A percentile compares a stretch with the other conserved stretches of the same genome.
These are phyloP conservation scores for Caenorhabditis virilis DNA, from an alignment of 2,888 invertebrate species.

Conservation along the genomic window DNA sequence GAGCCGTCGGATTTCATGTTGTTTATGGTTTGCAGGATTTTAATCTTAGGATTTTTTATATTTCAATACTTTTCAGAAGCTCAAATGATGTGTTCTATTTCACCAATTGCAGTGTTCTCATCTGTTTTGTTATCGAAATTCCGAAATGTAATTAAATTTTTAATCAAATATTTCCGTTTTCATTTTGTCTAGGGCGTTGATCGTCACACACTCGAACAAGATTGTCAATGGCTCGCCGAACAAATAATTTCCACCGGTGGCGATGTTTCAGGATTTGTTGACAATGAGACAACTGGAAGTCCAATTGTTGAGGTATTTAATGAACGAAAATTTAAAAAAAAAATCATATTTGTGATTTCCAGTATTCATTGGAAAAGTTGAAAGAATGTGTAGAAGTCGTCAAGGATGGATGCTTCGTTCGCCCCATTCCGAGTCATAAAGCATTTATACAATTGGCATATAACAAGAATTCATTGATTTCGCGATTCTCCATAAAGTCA, in stretches of 20 bases:
- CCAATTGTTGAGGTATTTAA: background rate
- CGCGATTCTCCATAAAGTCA: slow-evolving; percentile 49
- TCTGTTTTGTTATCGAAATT: slow-evolving; percentile 54
- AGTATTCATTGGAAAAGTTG: slow-evolving; percentile 18
- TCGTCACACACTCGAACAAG: slow-evolving; percentile 25
- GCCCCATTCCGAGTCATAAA: slow-evolving; percentile 25
- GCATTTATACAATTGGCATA: slow-evolving; percentile 55
- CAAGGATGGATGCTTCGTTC: slow-evolving; percentile 13
- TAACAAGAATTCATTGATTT: slow-evolving; percentile 55
- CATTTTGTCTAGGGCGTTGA: slow-evolving; percentile 25
- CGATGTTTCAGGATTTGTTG: slow-evolving; percentile 44
- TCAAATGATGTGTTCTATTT: slow-evolving; percentile 55
- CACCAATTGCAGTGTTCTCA: slow-evolving; percentile 46
- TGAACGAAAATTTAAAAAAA: background rate
- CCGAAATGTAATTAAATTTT: slow-evolving; percentile 17
- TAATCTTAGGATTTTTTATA: background rate
- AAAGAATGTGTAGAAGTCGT: slow-evolving; percentile 3
- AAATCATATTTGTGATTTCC: background rate
- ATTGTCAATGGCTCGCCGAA: slow-evolving; percentile 44
- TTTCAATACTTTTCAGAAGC: slow-evolving; percentile 59
- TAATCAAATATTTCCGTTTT: background rate
- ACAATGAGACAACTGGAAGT: slow-evolving; percentile 16
- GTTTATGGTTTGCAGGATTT: slow-evolving; percentile 44
- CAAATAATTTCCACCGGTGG: slow-evolving; percentile 36
- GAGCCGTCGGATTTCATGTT: slow-evolving; percentile 62